These are phyloP conservation scores for Trachelipus rathkii DNA, from an alignment of 1,140 invertebrate genomes.

Conservation along the genomic window DNA sequence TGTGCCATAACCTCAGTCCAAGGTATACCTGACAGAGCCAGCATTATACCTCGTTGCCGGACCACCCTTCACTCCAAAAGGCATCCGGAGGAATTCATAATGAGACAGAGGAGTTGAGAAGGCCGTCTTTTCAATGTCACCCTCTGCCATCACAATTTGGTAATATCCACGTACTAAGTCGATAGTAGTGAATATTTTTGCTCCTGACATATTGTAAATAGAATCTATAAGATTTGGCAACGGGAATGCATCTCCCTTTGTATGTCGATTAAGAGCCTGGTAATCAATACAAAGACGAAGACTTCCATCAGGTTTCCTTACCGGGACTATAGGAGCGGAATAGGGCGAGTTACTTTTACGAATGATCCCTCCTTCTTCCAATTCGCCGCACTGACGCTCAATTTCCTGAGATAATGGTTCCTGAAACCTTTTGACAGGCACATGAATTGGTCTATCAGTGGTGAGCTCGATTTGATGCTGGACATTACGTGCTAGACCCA, in stretches of 20 bases:
- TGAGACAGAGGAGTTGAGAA: conserved; percentile 11
- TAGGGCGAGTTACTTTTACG: background rate
- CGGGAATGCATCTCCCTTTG: conserved; percentile 13
- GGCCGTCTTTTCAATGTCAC: conserved; percentile 10
- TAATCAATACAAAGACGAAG: conserved; percentile 12
- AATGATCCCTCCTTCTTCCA: conserved; percentile 13
- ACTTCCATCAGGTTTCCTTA: background rate
- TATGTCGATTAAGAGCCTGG: background rate
- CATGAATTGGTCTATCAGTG: too few relatives aligned
- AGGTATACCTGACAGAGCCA: too few relatives aligned
- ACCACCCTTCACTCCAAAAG: conserved; percentile 16
- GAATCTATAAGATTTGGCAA: conserved; percentile 11
- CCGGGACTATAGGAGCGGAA: conserved; percentile 13
- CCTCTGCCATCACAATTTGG: conserved; percentile 14
- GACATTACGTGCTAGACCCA: too few relatives aligned
- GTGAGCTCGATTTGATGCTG: too few relatives aligned
- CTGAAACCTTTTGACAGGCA: background rate
- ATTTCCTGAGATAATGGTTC: conserved; percentile 18
- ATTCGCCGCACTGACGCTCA: background rate
- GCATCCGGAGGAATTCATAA: conserved; percentile 12
- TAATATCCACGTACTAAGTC: conserved; percentile 23
- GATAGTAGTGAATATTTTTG: background rate
- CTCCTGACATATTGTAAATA: background rate
- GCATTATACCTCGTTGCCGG: background rate
- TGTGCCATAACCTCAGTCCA: too few relatives aligned